Evolutionary conservation across 23 tunicate species (phyloP), one percentile per base, ranked within the genome.

Genomic region (Styela plicata): DNA sequence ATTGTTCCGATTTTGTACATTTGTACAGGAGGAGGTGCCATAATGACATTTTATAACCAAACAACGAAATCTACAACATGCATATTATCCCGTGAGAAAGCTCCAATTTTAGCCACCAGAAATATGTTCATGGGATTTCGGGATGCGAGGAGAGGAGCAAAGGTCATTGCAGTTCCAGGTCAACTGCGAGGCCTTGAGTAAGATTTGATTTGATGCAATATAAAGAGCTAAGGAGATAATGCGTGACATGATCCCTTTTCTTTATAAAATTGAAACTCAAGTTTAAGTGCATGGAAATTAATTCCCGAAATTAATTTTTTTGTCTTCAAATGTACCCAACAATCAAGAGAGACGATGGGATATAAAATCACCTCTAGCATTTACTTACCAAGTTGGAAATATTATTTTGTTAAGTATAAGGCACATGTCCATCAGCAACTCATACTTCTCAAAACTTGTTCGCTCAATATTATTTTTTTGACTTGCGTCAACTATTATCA

Each of bases 11-110:
- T 44, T 44, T 13, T 44, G 57, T 24, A 52, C 24, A 62, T 1
- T 73, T 63, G 1, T n/a, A 69, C 86, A 91, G 97, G 97, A 63
- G 97, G 97, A 2, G 97, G 97, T 2, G 84, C 84, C 65, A 64
- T 73, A 19, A 86, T 91, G 90, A 70, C 73, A 0, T 79, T 83
- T 62, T 91, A 73, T 34, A 91, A 91, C 69, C 66, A 80, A 63
- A 75, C 88, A 52, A 83, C 76, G 1, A 79, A 86, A 25, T 22
- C 30, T 36, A 75, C 84, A 2, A 91, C 90, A 18, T 31, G 64
- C 53, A 83, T 91, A 28, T 87, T 82, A 52, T 88, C 97, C 20
- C 36, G 90, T 2, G 97, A 91, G 79, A 69, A 31, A 0, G 90
- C 90, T 31, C 97, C 90, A 0, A 0, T 16, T 1, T 28, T 33